phyloP scores from a whole-genome alignment of 1,140 invertebrate species.

The Myzus persicae region DNA sequence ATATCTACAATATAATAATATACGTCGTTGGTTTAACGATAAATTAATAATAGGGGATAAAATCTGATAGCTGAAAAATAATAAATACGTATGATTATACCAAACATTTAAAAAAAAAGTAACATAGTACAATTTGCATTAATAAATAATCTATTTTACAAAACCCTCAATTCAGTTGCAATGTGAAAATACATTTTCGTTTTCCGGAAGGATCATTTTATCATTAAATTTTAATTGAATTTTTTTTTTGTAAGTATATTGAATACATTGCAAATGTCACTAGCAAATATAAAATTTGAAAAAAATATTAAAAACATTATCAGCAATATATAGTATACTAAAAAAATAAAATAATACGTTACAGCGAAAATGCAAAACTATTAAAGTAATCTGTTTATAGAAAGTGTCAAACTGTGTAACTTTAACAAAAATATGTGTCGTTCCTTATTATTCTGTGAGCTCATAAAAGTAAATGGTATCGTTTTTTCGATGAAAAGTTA shows the following conservation, averaged over 20 bases:
- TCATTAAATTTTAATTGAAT: neutral
- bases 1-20: neutral
- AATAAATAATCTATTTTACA: neutral
- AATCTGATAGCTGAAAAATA: neutral
- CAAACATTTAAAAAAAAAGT: neutral
- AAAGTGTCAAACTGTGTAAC: neutral
- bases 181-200: neutral
- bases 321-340: neutral
- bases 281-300: neutral
- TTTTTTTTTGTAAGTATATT: neutral
- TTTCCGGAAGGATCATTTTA: neutral
- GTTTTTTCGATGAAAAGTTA: neutral
- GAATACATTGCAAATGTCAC: neutral
- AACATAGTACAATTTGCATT: neutral
- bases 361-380: neutral
- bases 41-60: neutral
- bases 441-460: neutral
- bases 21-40: neutral
- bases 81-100: neutral
- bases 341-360: neutral
- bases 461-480: neutral
- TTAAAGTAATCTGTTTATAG: conserved; percentile 8
- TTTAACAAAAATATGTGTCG: conserved; percentile 10
- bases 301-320: neutral
- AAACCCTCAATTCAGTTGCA: neutral